phyloP scores from a whole-genome alignment of 2,888 invertebrate genomes.

The Hirtodrosophila confusa region DNA sequence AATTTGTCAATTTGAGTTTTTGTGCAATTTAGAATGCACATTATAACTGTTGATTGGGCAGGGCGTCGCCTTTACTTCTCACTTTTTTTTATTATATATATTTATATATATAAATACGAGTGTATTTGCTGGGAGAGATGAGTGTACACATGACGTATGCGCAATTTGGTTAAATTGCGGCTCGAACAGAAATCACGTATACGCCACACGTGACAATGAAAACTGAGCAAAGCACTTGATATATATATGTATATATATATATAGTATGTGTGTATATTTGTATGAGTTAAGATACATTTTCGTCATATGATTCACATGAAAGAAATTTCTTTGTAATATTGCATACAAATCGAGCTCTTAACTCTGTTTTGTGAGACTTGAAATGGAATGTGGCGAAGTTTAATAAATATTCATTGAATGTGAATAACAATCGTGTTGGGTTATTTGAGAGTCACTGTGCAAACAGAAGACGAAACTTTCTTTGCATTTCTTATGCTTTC shows the following conservation, averaged over 20 bases:
- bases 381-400: constrained; percentile 19
- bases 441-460: too few species aligned
- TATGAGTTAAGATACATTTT: constrained; percentile 34
- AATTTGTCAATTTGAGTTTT: neutral
- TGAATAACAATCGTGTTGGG: neutral
- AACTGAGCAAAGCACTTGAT: constrained; percentile 15
- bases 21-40: constrained; percentile 14
- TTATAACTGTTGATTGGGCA: constrained; percentile 16
- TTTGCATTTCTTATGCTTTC: constrained; percentile 1
- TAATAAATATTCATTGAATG: constrained; percentile 35
- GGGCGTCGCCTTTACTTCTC: neutral
- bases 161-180: constrained; percentile 48
- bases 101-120: neutral
- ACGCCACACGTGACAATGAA: constrained; percentile 67
- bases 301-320: constrained; percentile 46
- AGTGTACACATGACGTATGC: constrained; percentile 68
- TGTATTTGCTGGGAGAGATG: constrained; percentile 25
- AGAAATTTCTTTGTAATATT: constrained; percentile 43
- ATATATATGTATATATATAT: too few species aligned
- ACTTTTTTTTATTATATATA: neutral
- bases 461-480: constrained; percentile 15
- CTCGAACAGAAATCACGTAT: constrained; percentile 65
- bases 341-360: constrained; percentile 25
- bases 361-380: constrained; percentile 1
- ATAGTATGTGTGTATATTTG: neutral